phyloP scores from a whole-genome alignment of 2,888 invertebrate genomes.

The Aricia artaxerxes region DNA sequence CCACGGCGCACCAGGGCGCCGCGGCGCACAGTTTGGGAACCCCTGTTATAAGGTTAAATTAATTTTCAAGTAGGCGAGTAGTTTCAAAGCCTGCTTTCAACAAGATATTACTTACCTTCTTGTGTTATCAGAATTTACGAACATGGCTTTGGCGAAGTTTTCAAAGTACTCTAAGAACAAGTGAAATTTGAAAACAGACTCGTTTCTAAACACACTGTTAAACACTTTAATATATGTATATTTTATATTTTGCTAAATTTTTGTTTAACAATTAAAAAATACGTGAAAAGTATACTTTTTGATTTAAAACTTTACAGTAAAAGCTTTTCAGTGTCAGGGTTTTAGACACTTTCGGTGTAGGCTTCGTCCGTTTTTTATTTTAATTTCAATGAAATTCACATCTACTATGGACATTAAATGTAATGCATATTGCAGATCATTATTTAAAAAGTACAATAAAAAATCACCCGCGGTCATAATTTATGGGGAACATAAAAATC shows the following conservation, averaged over 20 bases:
- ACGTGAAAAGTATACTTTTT: no score
- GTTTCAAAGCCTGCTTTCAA: slow-evolving; percentile 3
- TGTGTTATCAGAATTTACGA: slow-evolving; percentile 1
- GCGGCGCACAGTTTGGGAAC: no score
- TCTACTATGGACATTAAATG: neutral
- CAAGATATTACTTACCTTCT: neutral
- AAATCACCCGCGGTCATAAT: slow-evolving; percentile 44
- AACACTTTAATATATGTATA: no score
- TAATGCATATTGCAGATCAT: neutral
- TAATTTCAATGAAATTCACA: neutral
- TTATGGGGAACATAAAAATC: slow-evolving; percentile 50
- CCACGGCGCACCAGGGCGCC: no score
- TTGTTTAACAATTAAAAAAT: no score
- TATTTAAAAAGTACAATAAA: slow-evolving; percentile 5
- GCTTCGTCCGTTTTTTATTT: neutral
- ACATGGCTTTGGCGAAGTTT: neutral
- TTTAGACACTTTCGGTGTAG: no score
- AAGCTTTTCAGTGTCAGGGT: no score
- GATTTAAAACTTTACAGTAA: no score
- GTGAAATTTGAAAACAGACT: no score
- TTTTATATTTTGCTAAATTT: no score
- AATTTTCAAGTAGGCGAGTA: neutral
- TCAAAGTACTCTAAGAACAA: neutral
- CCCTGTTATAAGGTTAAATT: no score
- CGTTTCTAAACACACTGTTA: no score